Evolutionary conservation across 2,113 vertebrate species (phyloP).

Genomic region (Nothoprocta perdicaria): DNA sequence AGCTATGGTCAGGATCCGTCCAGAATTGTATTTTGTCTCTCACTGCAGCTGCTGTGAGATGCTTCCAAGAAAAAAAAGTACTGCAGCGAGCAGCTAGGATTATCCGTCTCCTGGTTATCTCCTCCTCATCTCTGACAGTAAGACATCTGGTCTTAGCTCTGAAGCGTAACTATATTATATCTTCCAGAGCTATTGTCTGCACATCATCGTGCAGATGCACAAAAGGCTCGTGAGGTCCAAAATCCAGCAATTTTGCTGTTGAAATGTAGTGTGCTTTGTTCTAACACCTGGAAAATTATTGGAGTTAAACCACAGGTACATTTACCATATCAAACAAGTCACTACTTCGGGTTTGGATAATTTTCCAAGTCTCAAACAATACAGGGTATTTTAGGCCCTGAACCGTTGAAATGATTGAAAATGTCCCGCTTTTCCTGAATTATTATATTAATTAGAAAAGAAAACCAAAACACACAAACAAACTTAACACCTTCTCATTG

Average conservation of each 20-base stretch:
- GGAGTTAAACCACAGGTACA: not conserved
- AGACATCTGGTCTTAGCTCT: not conserved
- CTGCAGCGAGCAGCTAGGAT: not conserved
- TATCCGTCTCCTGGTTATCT: not conserved
- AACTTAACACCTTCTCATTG: not conserved
- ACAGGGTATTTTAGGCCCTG: not conserved
- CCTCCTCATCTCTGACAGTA: not conserved
- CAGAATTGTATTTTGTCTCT: not conserved
- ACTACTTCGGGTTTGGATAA: not conserved
- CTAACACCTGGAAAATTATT: not conserved
- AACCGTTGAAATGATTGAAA: not conserved
- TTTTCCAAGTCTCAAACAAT: not conserved
- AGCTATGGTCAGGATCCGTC: accelerated
- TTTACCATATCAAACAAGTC: not conserved
- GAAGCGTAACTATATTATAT: accelerated
- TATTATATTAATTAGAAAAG: not conserved
- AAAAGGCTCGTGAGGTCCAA: not conserved
- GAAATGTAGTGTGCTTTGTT: not conserved
- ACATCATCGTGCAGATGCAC: accelerated
- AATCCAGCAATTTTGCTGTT: accelerated
- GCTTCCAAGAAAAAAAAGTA: not conserved
- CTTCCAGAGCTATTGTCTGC: not conserved
- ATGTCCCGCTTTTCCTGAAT: not conserved
- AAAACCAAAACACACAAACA: not conserved
- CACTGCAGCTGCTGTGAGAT: not conserved